Evolutionary conservation across 2,888 invertebrate species (phyloP).

Genomic region (Saturnia japonica): DNA sequence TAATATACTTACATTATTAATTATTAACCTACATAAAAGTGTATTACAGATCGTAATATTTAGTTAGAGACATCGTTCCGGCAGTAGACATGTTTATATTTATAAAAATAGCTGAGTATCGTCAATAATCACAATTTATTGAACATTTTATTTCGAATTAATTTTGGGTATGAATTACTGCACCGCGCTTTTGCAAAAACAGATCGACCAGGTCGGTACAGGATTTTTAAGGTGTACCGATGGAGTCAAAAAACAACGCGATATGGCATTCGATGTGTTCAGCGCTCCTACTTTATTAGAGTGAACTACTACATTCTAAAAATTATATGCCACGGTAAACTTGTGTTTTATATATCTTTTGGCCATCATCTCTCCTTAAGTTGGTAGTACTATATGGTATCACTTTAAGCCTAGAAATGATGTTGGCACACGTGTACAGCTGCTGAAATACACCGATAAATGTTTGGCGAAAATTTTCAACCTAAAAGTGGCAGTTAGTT

Average conservation of each 20-base stretch:
- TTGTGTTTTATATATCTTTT: neutral
- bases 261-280: no score
- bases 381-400: neutral
- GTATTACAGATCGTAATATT: neutral
- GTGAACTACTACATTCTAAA: no score
- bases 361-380: neutral
- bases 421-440: neutral
- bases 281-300: no score
- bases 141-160: no score
- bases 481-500: neutral
- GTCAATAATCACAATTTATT: no score
- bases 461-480: neutral
- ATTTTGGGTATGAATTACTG: no score
- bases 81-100: neutral
- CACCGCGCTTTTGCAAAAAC: no score
- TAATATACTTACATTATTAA: neutral
- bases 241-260: no score
- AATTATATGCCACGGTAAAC: no score
- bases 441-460: neutral
- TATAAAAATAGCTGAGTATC: neutral
- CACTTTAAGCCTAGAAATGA: neutral
- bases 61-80: neutral
- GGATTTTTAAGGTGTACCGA: no score
- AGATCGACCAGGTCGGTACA: no score
- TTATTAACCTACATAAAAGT: neutral